Conservation (phyloP, 2,113 vertebrate genomes). For the Rattus norvegicus region DNA sequence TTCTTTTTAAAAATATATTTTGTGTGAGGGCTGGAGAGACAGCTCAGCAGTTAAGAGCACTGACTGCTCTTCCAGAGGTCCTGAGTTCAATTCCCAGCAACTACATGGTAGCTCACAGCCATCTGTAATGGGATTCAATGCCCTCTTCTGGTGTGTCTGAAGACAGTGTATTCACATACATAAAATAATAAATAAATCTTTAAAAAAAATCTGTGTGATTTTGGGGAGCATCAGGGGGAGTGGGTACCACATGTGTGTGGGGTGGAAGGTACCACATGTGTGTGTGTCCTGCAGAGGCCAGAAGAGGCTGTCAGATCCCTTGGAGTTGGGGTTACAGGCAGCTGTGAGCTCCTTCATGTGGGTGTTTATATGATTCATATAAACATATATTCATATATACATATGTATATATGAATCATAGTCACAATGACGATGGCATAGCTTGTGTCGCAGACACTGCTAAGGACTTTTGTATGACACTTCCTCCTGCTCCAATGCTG, state of each 20-base stretch:
- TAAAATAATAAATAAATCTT: no score
- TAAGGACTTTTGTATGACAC: neutral
- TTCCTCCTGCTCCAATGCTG: neutral
- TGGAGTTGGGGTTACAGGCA: neutral
- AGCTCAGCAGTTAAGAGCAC: no score
- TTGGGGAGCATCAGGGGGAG: no score
- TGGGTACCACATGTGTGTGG: neutral
- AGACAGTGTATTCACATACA: no score
- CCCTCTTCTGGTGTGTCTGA: no score
- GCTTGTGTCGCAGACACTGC: neutral
- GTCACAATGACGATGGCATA: neutral
- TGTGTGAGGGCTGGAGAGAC: no score
- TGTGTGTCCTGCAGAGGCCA: neutral
- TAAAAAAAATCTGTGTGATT: no score
- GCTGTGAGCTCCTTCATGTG: neutral
- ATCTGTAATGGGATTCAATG: no score
- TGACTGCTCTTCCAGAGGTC: no score
- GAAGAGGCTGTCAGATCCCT: neutral
- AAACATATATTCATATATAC: neutral
- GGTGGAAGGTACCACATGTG: neutral
- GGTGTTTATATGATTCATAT: neutral
- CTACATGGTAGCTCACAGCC: no score
- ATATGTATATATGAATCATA: neutral
- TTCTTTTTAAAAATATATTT: neutral
- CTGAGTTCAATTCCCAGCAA: no score